Evolutionary conservation across 2,888 invertebrate species (phyloP).

Genomic region (Conops quadrifasciatus): DNA sequence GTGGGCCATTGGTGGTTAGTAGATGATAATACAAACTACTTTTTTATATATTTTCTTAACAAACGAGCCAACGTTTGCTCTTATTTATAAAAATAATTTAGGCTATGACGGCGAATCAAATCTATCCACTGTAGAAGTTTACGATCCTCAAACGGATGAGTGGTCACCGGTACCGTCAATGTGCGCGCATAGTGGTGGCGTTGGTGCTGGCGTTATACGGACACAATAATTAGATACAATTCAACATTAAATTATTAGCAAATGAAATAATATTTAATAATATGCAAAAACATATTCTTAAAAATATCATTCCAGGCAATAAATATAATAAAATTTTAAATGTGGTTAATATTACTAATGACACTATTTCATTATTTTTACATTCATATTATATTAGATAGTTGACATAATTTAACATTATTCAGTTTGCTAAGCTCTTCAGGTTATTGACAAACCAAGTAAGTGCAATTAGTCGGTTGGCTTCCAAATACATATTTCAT

Average conservation of each 20-base stretch:
- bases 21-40: background rate
- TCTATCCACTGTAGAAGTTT: conserved; percentile 84
- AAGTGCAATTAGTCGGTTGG: background rate
- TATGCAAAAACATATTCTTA: conserved; percentile 3
- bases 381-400: background rate
- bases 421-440: background rate
- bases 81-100: conserved; percentile 28
- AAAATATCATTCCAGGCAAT: conserved; percentile 19
- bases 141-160: conserved; percentile 75
- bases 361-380: background rate
- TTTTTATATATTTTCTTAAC: background rate
- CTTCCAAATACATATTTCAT: background rate
- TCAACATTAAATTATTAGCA: background rate
- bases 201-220: conserved; percentile 86
- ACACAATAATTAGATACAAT: conserved; percentile 51
- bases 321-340: background rate
- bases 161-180: conserved; percentile 81
- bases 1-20: conserved; percentile 78
- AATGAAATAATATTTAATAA: background rate
- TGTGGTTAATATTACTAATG: background rate
- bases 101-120: conserved; percentile 81
- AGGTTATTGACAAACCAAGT: background rate
- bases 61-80: too few relatives aligned
- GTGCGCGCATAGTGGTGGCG: conserved; percentile 89
- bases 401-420: background rate